These are phyloP conservation scores for Luffia ferchaultella DNA, from an alignment of 2,888 invertebrate genomes.

Conservation along the genomic window DNA sequence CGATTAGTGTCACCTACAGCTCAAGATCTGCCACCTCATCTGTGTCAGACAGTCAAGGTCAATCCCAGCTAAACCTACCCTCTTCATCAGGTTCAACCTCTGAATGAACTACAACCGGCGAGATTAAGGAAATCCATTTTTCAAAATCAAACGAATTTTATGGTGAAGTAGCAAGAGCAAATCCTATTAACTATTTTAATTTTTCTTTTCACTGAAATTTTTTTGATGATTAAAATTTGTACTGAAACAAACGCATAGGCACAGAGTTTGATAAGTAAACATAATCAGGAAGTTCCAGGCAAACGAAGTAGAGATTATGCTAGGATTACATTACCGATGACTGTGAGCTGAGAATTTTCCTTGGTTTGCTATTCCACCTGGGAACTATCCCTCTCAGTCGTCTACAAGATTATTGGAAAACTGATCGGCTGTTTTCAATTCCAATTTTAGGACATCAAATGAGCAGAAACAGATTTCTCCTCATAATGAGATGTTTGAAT, in stretches of 20 bases:
- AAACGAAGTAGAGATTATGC: constrained; percentile 16
- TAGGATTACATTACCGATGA: constrained; percentile 16
- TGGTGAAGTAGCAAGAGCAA: not conserved
- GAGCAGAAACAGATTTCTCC: constrained; percentile 22
- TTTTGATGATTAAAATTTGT: constrained; percentile 3
- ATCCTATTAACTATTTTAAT: not conserved
- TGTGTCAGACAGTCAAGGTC: too few species aligned
- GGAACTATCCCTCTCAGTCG: constrained; percentile 19
- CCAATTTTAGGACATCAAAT: constrained; percentile 20
- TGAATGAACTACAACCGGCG: too few species aligned
- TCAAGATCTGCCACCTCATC: too few species aligned
- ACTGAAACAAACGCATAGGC: constrained; percentile 1
- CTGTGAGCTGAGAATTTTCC: constrained; percentile 17
- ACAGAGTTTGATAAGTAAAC: not conserved
- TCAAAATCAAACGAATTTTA: constrained; percentile 6
- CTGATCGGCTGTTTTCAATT: constrained; percentile 18
- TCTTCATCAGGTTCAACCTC: too few species aligned
- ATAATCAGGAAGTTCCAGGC: too few species aligned
- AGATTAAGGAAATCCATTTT: not conserved
- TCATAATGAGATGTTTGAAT: constrained; percentile 21
- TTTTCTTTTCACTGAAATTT: constrained; percentile 3
- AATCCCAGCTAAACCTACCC: too few species aligned
- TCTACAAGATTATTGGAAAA: constrained; percentile 24
- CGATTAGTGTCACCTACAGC: too few species aligned
- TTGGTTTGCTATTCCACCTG: constrained; percentile 23